These are phyloP conservation scores for Brachyptera risi DNA, from an alignment of 2,888 invertebrate species.

Conservation along the genomic window DNA sequence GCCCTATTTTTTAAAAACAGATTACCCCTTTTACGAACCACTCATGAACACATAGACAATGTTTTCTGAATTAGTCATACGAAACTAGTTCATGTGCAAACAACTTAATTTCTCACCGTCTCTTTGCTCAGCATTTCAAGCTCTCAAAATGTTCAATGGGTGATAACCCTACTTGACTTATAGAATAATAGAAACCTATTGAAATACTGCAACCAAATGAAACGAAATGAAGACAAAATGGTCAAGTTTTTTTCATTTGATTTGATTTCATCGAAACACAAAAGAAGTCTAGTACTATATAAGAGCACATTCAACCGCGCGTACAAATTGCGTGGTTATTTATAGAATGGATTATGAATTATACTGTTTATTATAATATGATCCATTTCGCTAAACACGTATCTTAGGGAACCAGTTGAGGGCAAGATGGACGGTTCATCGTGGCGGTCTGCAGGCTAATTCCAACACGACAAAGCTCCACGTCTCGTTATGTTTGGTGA, in stretches of 20 bases:
- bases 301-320: not conserved
- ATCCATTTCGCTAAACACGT: too few species aligned
- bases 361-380: too few species aligned
- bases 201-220: not conserved
- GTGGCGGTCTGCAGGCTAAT: too few species aligned
- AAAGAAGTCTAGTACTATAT: not conserved
- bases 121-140: not conserved
- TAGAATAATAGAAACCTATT: not conserved
- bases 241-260: not conserved
- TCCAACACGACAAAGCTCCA: too few species aligned
- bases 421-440: too few species aligned
- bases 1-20: too few species aligned
- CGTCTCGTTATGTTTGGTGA: too few species aligned
- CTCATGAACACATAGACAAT: too few species aligned
- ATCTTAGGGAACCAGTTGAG: too few species aligned
- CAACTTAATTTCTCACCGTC: not conserved
- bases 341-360: too few species aligned
- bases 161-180: constrained; percentile 8
- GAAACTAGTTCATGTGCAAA: not conserved
- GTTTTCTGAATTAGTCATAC: not conserved
- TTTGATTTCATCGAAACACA: not conserved
- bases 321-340: not conserved
- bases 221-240: not conserved
- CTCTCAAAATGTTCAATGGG: not conserved
- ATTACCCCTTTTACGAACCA: too few species aligned